Evolutionary conservation across 2,113 vertebrate genomes (phyloP).

Genomic region (Hucho hucho): DNA sequence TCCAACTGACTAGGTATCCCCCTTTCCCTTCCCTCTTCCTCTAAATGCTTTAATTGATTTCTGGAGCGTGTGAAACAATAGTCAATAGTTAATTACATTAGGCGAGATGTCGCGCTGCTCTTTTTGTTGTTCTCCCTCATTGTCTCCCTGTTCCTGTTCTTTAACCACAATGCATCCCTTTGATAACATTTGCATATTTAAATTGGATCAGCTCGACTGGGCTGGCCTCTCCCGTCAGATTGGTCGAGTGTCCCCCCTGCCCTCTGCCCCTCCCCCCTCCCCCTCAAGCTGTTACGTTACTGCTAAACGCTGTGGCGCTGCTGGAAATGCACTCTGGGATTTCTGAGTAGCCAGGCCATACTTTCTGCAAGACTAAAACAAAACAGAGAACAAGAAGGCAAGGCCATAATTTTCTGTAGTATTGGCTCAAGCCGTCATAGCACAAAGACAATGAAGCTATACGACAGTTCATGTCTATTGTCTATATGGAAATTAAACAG

Average conservation of each 20-base stretch:
- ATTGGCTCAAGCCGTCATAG: background rate
- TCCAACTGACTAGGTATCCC: too few species aligned
- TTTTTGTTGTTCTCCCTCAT: conserved; percentile 45
- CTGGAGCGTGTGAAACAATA: conserved; percentile 34
- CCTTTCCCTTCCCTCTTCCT: background rate
- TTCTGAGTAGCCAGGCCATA: background rate
- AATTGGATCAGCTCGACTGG: conserved; percentile 63
- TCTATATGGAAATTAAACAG: background rate
- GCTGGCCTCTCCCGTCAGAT: conserved; percentile 31
- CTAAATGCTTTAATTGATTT: conserved; percentile 41
- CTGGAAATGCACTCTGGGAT: background rate
- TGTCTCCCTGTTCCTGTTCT: conserved; percentile 31
- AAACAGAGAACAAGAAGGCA: background rate
- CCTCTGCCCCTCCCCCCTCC: background rate
- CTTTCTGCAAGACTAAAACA: background rate
- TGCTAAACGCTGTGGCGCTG: conserved; percentile 16
- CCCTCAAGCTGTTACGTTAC: conserved; percentile 25
- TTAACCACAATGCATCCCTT: conserved; percentile 18
- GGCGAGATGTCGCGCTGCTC: background rate
- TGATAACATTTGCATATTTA: conserved; percentile 67
- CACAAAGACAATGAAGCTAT: background rate
- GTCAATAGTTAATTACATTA: conserved; percentile 56
- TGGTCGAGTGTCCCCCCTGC: conserved; percentile 1
- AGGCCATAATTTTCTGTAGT: background rate
- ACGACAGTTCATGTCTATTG: background rate